These are phyloP conservation scores for Taurulus bubalis DNA, from an alignment of 2,113 vertebrate species.

Conservation along the genomic window DNA sequence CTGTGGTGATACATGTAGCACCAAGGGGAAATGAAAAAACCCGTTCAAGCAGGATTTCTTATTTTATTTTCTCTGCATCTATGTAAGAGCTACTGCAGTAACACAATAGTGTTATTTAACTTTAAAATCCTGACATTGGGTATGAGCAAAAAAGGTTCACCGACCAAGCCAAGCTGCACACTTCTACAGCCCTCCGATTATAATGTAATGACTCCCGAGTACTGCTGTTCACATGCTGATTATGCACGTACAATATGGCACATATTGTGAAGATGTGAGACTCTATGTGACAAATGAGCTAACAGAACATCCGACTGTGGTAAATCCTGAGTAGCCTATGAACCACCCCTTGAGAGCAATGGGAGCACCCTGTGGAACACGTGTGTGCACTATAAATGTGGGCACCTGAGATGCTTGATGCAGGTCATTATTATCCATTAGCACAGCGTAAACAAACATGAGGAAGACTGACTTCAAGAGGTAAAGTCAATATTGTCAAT, in stretches of 20 bases:
- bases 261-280: background rate
- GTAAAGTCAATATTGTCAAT: constrained; percentile 5
- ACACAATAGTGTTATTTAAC: background rate
- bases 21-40: constrained; percentile 5
- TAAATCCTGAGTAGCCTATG: background rate
- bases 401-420: constrained; percentile 25
- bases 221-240: constrained; percentile 1
- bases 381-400: background rate
- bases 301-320: background rate
- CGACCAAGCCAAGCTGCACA: background rate
- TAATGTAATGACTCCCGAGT: background rate
- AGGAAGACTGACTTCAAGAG: constrained; percentile 14
- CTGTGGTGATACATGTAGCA: constrained; percentile 24
- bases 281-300: background rate
- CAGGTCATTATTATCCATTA: constrained; percentile 35
- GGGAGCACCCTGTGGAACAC: background rate
- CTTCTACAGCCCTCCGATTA: background rate
- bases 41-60: background rate
- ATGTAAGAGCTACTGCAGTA: background rate
- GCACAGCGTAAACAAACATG: constrained; percentile 26
- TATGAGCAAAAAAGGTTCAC: background rate
- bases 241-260: background rate
- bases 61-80: background rate
- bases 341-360: background rate
- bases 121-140: background rate